Evolutionary conservation across 2,888 invertebrate genomes (phyloP), one percentile per base, ranked within the genome.

Genomic region (Morpho deidamia): DNA sequence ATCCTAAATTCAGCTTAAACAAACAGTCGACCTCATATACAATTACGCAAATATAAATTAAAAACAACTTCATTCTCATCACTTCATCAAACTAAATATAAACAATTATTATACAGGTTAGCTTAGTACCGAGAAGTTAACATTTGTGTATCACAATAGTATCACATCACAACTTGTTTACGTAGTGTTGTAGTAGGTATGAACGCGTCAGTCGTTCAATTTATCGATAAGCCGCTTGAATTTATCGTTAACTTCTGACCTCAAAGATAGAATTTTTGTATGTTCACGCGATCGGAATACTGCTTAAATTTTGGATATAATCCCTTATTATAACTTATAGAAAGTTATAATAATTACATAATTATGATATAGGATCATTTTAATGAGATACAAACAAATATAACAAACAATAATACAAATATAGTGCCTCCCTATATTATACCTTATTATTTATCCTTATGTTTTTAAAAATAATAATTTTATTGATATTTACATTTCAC

Each of bases 1-100:
- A 67, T 40, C 55, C 53, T n/a, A 71, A 60, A 49, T 61, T 52
- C 7, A 59, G 46, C 39, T 51, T 60, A 8, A 12, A 39, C 12
- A 56, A 44, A 50, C 59, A 55, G 37, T 46, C 33, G 7, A 53
- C 50, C 10, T 35, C 7, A 43, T 40, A 37, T 38, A 58, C 39
- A 48, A 33, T 53, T 1, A 48, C 34, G 14, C 23, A 49, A 42
- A 60, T 11, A 34, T 38, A 37, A 52, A 11, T 44, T 44, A 46
- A 8, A 44, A 41, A 14, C 38, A 52, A 34, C 11, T 34, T 48
- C 11, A 14, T 32, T 23, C 37, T 33, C 8, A 38, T 41, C 38
- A 39, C 23, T 23, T 23, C 23, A 23, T 23, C 23, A 23, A 23
- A 23, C 23, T n/a, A n/a, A n/a, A 23, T 23, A 23, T 23, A 5